Percentiles rank a stretch among this genome's conserved stretches.
Evolutionary conservation across 2,113 vertebrate species (phyloP).

Genomic region (Rhinolophus ferrumequinum): DNA sequence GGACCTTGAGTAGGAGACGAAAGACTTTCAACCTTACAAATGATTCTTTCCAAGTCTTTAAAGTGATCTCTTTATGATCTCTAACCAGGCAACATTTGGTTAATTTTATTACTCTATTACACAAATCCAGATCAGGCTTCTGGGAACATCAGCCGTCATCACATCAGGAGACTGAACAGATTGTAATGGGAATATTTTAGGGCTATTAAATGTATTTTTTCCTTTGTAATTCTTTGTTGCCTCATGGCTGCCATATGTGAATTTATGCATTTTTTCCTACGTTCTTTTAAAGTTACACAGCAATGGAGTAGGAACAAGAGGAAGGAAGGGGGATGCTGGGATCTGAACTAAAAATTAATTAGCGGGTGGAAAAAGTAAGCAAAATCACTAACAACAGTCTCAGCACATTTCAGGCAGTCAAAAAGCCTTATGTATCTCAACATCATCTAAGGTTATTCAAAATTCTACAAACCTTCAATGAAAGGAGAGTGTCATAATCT

Average conservation of each 20-base stretch:
- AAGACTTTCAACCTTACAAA: neutral
- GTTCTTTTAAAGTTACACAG: neutral
- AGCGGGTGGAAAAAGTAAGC: neutral
- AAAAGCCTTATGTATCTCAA: neutral
- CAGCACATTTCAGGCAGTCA: neutral
- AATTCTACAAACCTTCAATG: neutral
- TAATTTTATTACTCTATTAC: neutral
- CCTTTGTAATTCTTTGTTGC: neutral
- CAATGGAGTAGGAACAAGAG: neutral
- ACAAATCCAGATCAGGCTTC: neutral
- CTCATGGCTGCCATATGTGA: neutral
- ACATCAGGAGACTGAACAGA: neutral
- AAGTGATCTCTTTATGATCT: neutral
- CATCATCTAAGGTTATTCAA: neutral
- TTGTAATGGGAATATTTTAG: neutral
- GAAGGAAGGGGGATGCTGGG: neutral
- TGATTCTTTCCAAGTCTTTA: neutral
- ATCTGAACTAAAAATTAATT: neutral
- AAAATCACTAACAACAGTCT: neutral
- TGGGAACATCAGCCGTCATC: neutral
- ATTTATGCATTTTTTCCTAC: neutral
- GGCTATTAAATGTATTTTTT: neutral
- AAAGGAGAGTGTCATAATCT: neutral
- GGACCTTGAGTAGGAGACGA: neutral
- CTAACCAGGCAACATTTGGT: neutral